These are phyloP conservation scores for Callopanchax toddi DNA, from an alignment of 2,113 vertebrate genomes.

Conservation along the genomic window DNA sequence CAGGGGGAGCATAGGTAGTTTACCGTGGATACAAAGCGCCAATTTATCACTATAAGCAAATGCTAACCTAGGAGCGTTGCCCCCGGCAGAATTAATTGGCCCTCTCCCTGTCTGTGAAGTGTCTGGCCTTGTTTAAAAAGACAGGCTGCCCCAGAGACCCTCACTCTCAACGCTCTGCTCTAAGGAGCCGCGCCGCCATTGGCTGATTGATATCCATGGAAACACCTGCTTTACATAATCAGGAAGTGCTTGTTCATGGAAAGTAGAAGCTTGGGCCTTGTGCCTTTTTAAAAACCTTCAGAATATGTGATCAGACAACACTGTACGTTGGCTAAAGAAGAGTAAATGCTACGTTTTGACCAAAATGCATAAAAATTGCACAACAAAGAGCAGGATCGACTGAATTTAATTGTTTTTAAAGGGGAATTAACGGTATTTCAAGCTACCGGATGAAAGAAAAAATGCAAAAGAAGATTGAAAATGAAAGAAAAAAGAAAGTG, in stretches of 20 bases:
- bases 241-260: slow-evolving; percentile 64
- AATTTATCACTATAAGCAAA: slow-evolving; percentile 85
- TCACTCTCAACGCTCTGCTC: slow-evolving; percentile 57
- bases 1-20: slow-evolving; percentile 69
- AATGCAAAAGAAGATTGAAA: slow-evolving; percentile 27
- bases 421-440: not conserved
- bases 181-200: slow-evolving; percentile 60
- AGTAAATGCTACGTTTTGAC: no score
- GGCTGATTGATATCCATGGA: slow-evolving; percentile 78
- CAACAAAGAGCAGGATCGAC: no score
- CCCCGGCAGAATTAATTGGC: slow-evolving; percentile 84
- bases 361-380: no score
- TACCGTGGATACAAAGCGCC: slow-evolving; percentile 77
- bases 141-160: slow-evolving; percentile 77
- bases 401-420: not conserved
- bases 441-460: not conserved
- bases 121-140: slow-evolving; percentile 82
- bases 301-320: not conserved
- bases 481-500: slow-evolving; percentile 35
- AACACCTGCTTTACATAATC: slow-evolving; percentile 68
- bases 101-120: slow-evolving; percentile 81
- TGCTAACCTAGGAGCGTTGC: slow-evolving; percentile 80
- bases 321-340: no score
- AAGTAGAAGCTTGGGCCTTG: slow-evolving; percentile 11
- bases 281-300: no score